Base-by-base conservation (phyloP, 2,113 vertebrate species). In the Irena cyanogastra region DNA sequence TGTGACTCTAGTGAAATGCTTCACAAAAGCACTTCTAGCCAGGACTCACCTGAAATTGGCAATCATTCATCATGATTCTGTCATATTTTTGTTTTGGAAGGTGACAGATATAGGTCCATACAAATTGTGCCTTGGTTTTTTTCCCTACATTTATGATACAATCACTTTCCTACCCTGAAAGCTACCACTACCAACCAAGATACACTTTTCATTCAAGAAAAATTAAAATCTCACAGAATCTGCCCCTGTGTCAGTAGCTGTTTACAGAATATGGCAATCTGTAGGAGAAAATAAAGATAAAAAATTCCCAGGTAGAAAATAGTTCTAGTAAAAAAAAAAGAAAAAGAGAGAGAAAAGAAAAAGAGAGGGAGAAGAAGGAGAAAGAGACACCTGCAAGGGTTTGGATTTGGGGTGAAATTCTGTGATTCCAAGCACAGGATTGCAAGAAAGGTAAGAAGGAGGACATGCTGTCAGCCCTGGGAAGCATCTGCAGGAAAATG, bases 361-460 rank as follows among this genome's bases (percentile, higher is more conserved):
- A 13, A 6, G 4, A 31, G 11, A 31, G 7, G 19, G 30, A 19
- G 19, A 13, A 15, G 31, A 13, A 16, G 19, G 44, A n/a, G 11
- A 42, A 7, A 70, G 8, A 70, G 10, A 16, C 0, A n/a, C 26
- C 16, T 27, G 18, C 2, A 13, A 68, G 27, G 0, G 2, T 39
- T 77, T 88, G n/a, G 6, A 3, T 76, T 86, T 88, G 28, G 59
- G 17, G 44, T 60, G 81, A 63, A 54, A 63, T 5, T 3, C 13
- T 30, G 17, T 31, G 24, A 64, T 50, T n/a, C 50, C 41, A 75
- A 53, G 41, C 14, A 52, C 8, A 68, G 12, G 11, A 13, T 37
- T 59, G 18, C 6, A 26, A 30, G 10, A 26, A 49, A 20, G 11
- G 4, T 10, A 49, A 72, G 26, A 42, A 59, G 5, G 17, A 64